Base-by-base conservation (phyloP, 2,888 invertebrate genomes). In the Dynastes hyllus region DNA sequence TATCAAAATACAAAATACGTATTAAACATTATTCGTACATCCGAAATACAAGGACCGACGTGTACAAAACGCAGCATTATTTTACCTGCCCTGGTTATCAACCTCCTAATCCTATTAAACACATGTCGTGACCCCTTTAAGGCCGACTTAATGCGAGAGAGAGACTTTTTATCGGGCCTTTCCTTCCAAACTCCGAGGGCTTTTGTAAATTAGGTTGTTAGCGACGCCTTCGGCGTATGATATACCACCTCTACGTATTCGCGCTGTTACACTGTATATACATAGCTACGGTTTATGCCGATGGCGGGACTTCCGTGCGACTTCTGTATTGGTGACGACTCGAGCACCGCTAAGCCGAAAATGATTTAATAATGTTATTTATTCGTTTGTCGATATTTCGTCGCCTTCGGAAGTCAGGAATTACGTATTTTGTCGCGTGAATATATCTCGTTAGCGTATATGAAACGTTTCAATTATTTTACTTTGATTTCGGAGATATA, bases 51-150 rank as follows among this genome's bases (percentile, higher is more conserved):
- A 63, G 63, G 63, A 29, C 63, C 22, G 32, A 63, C 16, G 51
- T 29, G 51, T 50, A 69, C 51, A 4, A 53, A n/a, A 29, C 51
- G 29, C 69, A 37, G 22, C 16, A 75, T 75, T 75, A 75, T 75
- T 58, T 75, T 75, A 75, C 73, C 73, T 75, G 73, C 40, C 61
- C 73, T 37, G 73, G 61, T 75, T 61, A 61, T 75, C 73, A 61
- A 45, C 73, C 61, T 75, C 61, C 73, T 40, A 71, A 75, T 75
- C 75, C 78, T 77, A 73, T 78, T 73, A 78, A 73, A 73, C 78
- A 78, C 55, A 78, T 78, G 78, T 73, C 73, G 78, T 66, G 66
- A 78, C 78, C 78, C 73, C 66, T 78, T 78, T 75, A 78, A 37
- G 40, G 29, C 61, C 73, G 61, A 75, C 61, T 75, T 75, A 75